Evolutionary conservation across 2,113 vertebrate species (phyloP).

Genomic region (Sisor rabdophorus): DNA sequence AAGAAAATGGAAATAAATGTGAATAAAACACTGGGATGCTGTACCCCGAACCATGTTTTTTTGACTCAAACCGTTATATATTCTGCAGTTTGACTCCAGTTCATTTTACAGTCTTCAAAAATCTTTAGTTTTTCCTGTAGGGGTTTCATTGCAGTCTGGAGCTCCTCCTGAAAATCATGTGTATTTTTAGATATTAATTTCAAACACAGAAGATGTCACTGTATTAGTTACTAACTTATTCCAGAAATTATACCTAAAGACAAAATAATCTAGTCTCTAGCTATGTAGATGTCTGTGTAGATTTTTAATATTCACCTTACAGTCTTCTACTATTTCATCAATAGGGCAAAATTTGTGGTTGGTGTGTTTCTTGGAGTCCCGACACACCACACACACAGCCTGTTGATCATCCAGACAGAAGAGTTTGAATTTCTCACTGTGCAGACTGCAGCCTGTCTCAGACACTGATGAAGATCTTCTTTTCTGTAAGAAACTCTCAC

Average conservation of each 20-base stretch:
- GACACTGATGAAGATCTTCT: background rate
- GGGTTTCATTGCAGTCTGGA: constrained; percentile 15
- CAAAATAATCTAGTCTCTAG: too few relatives aligned
- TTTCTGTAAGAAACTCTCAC: constrained; percentile 1
- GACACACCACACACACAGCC: constrained; percentile 2
- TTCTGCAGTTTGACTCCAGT: constrained; percentile 21
- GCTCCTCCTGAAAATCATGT: constrained; percentile 28
- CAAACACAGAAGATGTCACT: background rate
- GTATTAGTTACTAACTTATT: background rate
- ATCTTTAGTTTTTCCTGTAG: constrained; percentile 13
- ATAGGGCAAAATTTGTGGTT: background rate
- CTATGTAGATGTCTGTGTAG: background rate
- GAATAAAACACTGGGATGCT: too few relatives aligned
- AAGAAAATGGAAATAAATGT: background rate
- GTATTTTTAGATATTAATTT: too few relatives aligned
- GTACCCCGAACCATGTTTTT: background rate
- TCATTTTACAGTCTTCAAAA: constrained; percentile 18
- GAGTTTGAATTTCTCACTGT: background rate
- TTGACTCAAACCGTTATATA: constrained; percentile 22
- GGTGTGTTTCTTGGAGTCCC: background rate
- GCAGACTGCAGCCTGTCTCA: constrained; percentile 9
- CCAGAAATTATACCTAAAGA: too few relatives aligned
- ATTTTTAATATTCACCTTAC: constrained; percentile 6
- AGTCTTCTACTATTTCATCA: background rate
- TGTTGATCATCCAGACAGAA: constrained; percentile 15